Conservation (phyloP, 2,113 vertebrate genomes). For the Ameiurus melas region DNA sequence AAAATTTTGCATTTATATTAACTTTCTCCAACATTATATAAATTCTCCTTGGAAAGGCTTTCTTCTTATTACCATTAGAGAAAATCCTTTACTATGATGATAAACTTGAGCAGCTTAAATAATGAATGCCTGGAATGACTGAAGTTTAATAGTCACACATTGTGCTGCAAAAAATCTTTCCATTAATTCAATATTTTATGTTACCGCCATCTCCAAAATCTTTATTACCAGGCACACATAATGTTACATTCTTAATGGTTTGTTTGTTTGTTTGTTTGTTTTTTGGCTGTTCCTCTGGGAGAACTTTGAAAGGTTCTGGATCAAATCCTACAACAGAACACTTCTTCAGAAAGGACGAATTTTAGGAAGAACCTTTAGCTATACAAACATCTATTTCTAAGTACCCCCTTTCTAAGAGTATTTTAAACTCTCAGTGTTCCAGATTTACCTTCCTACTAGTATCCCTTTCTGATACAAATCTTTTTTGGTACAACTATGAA, state of each 20-base stretch:
- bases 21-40: neutral
- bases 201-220: neutral
- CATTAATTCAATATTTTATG: neutral
- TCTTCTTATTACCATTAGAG: neutral
- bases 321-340: neutral
- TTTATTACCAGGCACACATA: neutral
- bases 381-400: neutral
- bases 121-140: neutral
- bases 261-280: no score
- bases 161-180: neutral
- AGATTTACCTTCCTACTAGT: neutral
- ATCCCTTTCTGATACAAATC: neutral
- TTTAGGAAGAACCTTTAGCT: neutral
- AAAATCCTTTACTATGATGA: neutral
- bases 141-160: neutral
- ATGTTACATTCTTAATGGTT: neutral
- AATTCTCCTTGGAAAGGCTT: neutral
- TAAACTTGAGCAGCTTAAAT: constrained; percentile 9
- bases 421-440: neutral
- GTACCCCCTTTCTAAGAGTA: neutral
- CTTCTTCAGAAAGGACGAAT: neutral
- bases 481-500: neutral
- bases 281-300: neutral
- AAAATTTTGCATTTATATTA: constrained; percentile 6
- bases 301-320: neutral